Conservation (phyloP, 2,888 invertebrate genomes). For the Globia sparganii region DNA sequence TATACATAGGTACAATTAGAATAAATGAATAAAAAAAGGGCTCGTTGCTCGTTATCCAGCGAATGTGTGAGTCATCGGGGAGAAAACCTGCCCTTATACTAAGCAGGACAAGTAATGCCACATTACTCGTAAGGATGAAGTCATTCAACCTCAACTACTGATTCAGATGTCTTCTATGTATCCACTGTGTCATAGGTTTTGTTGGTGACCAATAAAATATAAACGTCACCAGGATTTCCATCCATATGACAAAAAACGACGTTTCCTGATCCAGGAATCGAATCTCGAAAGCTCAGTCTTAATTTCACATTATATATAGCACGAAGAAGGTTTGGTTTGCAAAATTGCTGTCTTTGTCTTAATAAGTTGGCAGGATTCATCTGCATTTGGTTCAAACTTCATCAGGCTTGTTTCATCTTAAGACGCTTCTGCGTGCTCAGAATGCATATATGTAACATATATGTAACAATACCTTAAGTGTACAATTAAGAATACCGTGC, state of each 20-base stretch:
- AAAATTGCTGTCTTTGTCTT: neutral
- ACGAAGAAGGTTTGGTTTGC: neutral
- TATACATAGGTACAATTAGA: neutral
- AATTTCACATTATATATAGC: neutral
- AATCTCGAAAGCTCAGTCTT: neutral
- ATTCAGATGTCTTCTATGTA: constrained; percentile 19
- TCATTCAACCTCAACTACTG: constrained; percentile 47
- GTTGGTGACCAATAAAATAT: neutral
- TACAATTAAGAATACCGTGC: constrained; percentile 36
- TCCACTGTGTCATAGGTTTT: constrained; percentile 6
- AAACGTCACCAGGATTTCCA: neutral
- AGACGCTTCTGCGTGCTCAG: neutral
- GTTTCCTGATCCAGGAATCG: neutral
- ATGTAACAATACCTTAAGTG: constrained; percentile 26
- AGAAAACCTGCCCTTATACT: constrained; percentile 35
- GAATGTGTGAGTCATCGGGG: constrained; percentile 19
- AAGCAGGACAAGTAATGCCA: constrained; percentile 20
- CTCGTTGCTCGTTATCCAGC: neutral
- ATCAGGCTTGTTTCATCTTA: neutral
- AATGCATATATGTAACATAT: too few species aligned
- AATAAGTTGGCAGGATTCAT: neutral
- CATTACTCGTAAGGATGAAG: constrained; percentile 21
- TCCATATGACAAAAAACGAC: neutral
- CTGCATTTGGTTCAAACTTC: neutral
- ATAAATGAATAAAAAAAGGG: constrained; percentile 20